Conservation (phyloP, 2,888 invertebrate species). For the Mycalesis mineus region DNA sequence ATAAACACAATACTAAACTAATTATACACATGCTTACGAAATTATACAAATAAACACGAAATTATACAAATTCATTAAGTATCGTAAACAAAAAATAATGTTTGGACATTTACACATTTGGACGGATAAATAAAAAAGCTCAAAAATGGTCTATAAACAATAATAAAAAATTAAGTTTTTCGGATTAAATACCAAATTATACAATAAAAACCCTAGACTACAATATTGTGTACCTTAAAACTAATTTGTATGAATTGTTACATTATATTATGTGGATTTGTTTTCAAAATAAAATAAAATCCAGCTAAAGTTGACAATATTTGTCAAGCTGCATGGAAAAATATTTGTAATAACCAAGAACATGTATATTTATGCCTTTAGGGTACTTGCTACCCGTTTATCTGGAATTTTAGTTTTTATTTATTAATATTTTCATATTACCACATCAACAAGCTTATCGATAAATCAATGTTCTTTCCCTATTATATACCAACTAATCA, state of each 20-base stretch:
- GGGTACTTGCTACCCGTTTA: too few relatives aligned
- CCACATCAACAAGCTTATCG: background rate
- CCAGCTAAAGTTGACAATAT: background rate
- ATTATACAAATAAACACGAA: background rate
- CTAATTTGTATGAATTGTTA: slow-evolving; percentile 21
- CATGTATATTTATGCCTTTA: too few relatives aligned
- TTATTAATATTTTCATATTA: background rate
- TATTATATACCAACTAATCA: too few relatives aligned
- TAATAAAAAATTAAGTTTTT: background rate
- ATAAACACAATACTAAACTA: slow-evolving; percentile 4
- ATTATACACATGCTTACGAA: background rate
- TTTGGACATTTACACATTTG: slow-evolving; percentile 46
- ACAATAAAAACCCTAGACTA: background rate
- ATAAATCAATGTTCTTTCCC: too few relatives aligned
- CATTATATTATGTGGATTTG: slow-evolving; percentile 2
- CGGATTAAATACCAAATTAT: background rate
- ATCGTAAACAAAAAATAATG: slow-evolving; percentile 6
- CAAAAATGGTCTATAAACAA: slow-evolving; percentile 10
- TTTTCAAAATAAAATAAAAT: background rate
- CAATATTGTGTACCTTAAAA: slow-evolving; percentile 10
- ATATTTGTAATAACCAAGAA: too few relatives aligned
- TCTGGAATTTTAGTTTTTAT: background rate
- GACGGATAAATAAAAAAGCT: slow-evolving; percentile 60
- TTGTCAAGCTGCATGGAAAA: background rate
- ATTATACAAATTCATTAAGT: slow-evolving; percentile 8